Conservation (phyloP, 2,888 invertebrate species). For the Scaptomyza polygonia region DNA sequence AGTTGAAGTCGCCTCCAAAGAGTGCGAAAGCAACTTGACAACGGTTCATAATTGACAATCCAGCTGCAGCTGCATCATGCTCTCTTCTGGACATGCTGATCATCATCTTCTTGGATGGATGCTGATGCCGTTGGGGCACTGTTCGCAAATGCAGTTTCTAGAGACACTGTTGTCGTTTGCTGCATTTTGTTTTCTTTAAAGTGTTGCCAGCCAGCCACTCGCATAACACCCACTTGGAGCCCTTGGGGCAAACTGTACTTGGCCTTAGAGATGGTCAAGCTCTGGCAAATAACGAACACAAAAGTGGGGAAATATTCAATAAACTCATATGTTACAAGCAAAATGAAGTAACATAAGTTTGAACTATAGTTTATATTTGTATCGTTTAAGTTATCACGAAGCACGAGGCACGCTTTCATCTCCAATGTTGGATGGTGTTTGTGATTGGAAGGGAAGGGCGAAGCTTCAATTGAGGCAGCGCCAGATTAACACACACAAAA, state of each 20-base stretch:
- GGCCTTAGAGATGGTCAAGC: slow-evolving; percentile 2
- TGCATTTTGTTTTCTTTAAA: slow-evolving; percentile 25
- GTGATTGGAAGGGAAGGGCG: slow-evolving; percentile 21
- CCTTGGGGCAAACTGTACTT: slow-evolving; percentile 21
- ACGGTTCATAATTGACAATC: slow-evolving; percentile 71
- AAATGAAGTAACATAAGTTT: too few relatives aligned
- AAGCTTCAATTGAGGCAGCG: slow-evolving; percentile 63
- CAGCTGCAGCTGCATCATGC: slow-evolving; percentile 53
- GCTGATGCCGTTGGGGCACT: slow-evolving; percentile 16
- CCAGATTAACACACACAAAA: slow-evolving; percentile 59
- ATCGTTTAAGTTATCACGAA: background rate
- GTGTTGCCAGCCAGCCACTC: slow-evolving; percentile 60
- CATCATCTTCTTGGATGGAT: slow-evolving; percentile 6
- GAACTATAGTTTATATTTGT: too few relatives aligned
- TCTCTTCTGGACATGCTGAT: slow-evolving; percentile 39
- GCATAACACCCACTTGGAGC: slow-evolving; percentile 62
- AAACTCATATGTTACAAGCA: too few relatives aligned
- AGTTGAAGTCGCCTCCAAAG: slow-evolving; percentile 48
- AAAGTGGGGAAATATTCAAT: too few relatives aligned
- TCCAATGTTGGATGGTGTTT: background rate
- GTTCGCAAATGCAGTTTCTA: slow-evolving; percentile 25
- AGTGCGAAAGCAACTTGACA: slow-evolving; percentile 75
- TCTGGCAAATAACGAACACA: too few relatives aligned
- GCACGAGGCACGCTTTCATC: slow-evolving; percentile 2
- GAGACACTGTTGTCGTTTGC: slow-evolving; percentile 32